Evolutionary conservation across 2,797 vertebrate genomes (phyloP).

Genomic region (Percopsis omiscomaycus): DNA sequence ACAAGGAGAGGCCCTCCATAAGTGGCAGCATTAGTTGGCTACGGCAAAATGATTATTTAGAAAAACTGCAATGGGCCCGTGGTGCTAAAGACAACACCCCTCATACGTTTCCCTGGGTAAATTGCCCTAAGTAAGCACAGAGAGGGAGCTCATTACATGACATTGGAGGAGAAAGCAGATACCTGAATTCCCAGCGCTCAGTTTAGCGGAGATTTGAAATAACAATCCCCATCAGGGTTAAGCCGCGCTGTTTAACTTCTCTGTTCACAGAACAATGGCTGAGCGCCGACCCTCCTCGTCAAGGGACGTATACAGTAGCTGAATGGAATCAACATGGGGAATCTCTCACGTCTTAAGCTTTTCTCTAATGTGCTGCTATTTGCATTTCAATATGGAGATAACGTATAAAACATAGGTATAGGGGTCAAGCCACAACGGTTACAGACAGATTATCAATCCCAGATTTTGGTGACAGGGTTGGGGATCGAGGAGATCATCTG

Average conservation of each 20-base stretch:
- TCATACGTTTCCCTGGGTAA: constrained; percentile 44
- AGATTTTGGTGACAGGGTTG: constrained; percentile 49
- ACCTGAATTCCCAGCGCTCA: constrained; percentile 61
- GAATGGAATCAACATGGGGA: constrained; percentile 65
- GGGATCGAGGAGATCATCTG: constrained; percentile 37
- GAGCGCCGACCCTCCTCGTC: constrained; percentile 51
- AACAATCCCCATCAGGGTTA: constrained; percentile 63
- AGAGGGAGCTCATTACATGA: constrained; percentile 65
- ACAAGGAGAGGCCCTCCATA: constrained; percentile 25
- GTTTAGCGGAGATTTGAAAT: constrained; percentile 74
- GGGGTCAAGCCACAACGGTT: constrained; percentile 34
- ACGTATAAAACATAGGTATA: constrained; percentile 55
- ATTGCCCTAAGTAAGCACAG: constrained; percentile 52
- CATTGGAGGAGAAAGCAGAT: constrained; percentile 59
- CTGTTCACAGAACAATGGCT: constrained; percentile 66
- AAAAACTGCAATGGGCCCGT: constrained; percentile 41
- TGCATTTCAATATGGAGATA: constrained; percentile 57
- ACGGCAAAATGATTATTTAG: not conserved
- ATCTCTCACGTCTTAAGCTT: constrained; percentile 67
- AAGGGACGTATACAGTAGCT: constrained; percentile 46
- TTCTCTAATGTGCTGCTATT: constrained; percentile 65
- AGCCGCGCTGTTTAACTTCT: constrained; percentile 62
- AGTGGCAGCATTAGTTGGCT: constrained; percentile 39
- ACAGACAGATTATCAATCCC: constrained; percentile 65
- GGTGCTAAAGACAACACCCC: constrained; percentile 22